Percentiles rank a stretch among this genome's conserved stretches.
Evolutionary conservation across 2,797 vertebrate species (phyloP).

Genomic region (Bradypodion pumilum): DNA sequence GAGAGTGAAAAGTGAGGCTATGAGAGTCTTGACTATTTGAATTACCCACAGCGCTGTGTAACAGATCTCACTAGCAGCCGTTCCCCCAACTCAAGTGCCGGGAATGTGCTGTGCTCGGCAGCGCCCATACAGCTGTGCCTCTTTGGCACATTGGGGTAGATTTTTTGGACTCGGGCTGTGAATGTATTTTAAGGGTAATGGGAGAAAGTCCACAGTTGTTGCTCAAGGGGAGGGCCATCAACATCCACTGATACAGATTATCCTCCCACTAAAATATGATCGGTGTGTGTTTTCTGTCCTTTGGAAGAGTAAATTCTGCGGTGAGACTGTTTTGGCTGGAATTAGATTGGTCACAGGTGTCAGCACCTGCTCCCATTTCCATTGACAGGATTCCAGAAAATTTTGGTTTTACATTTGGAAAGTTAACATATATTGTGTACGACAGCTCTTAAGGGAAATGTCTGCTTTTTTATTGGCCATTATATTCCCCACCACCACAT

Average conservation of each 20-base stretch:
- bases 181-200: slow-evolving; percentile 53
- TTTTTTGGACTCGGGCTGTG: slow-evolving; percentile 29
- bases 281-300: slow-evolving; percentile 9
- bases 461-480: slow-evolving; percentile 3
- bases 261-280: slow-evolving; percentile 28
- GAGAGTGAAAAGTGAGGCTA: slow-evolving; percentile 32
- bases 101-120: slow-evolving; percentile 53
- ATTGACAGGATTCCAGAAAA: slow-evolving; percentile 29
- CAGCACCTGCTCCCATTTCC: slow-evolving; percentile 52
- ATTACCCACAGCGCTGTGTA: slow-evolving; percentile 37
- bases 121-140: slow-evolving; percentile 24
- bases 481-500: not conserved
- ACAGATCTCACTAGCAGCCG: slow-evolving; percentile 39
- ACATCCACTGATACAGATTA: slow-evolving; percentile 34
- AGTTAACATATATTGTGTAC: not conserved
- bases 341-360: slow-evolving; percentile 48
- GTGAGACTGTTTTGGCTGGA: slow-evolving; percentile 43
- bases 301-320: not conserved
- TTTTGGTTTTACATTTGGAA: not conserved
- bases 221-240: slow-evolving; percentile 30
- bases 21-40: slow-evolving; percentile 32
- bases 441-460: not conserved
- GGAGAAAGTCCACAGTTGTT: slow-evolving; percentile 64
- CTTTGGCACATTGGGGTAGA: slow-evolving; percentile 27
- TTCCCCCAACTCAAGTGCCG: slow-evolving; percentile 44